Base-by-base conservation (phyloP, 2,113 vertebrate genomes). In the Phyllostomus hastatus region DNA sequence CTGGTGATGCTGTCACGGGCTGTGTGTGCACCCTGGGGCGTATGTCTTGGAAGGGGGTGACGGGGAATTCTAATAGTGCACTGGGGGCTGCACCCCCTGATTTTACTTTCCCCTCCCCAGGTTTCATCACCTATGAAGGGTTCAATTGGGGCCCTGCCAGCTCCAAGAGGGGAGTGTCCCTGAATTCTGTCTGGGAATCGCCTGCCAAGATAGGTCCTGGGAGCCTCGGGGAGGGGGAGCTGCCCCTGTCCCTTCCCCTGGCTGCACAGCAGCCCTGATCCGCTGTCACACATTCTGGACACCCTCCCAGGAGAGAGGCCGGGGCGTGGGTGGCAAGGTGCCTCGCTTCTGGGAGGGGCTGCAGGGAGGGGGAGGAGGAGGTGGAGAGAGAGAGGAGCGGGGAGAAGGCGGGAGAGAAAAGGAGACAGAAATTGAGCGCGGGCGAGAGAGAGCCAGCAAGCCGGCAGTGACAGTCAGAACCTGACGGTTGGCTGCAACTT, bases 1-100 rank as follows among this genome's bases (percentile, higher is more conserved):
- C 22, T 16, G 0, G 1, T 0, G 15, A 24, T 20, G 61, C 57
- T 7, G 66, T 5, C 31, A 5, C 4, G 0, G 24, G 64, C 35
- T 16, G 26, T 52, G 38, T 5, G 2, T 46, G 31, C 5, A 33
- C n/a, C 10, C 24, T 61, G 16, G 41, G 41, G 16, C 4, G 9
- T 16, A 4, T 31, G n/a, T 67, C 28, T 41, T 26, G 31, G 7
- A 20, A n/a, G 75, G 50, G 54, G 10, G 15, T 16, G 12, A 2
- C 35, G 5, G 57, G 57, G 41, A 22, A 10, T 69, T 26, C 59
- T 52, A 28, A 22, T 19, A 20, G 35, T 28, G 9, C 24, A 0
- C 66, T 31, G 14, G 24, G 69, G 22, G 26, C n/a, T 16, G n/a
- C 0, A 3, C 76, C 41, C 2, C 8, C 14, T 43, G 16, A 24